Evolutionary conservation across 2,888 invertebrate genomes (phyloP).

Genomic region (Tinea semifulvella): DNA sequence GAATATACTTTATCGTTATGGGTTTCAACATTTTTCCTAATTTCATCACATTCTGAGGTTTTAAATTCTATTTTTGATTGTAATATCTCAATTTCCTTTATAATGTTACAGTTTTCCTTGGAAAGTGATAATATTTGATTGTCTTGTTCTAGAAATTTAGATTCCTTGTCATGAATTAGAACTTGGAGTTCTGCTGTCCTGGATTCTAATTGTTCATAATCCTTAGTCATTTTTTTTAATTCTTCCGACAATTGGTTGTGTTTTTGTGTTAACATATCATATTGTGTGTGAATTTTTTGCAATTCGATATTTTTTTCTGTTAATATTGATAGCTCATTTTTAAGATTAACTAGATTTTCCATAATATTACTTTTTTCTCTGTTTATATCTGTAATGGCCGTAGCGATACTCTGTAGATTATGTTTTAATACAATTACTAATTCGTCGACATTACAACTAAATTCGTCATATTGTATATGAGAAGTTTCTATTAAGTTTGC

Average conservation of each 20-base stretch:
- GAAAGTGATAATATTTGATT: not conserved
- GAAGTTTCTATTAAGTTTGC: not conserved
- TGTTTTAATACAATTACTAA: conserved; percentile 16
- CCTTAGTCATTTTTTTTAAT: not conserved
- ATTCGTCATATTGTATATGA: not conserved
- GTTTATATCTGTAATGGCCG: not conserved
- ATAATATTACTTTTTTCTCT: not conserved
- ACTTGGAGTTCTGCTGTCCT: conserved; percentile 19
- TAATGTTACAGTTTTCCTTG: not conserved
- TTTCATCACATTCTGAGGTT: not conserved
- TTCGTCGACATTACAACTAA: conserved; percentile 12
- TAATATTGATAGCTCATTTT: not conserved
- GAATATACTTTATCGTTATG: not conserved
- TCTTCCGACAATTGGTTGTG: not conserved
- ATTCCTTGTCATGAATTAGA: conserved; percentile 15
- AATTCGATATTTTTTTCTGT: not conserved
- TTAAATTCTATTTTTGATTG: conserved; percentile 21
- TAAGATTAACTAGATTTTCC: not conserved
- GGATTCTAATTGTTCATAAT: conserved; percentile 19
- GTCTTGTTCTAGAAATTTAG: not conserved
- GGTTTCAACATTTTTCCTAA: not conserved
- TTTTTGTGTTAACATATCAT: conserved; percentile 5
- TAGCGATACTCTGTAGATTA: not conserved
- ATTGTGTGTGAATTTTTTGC: not conserved
- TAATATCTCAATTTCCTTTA: conserved; percentile 22